Evolutionary conservation across 1,140 invertebrate genomes (phyloP).

Genomic region (Cardiocondyla obscurior): DNA sequence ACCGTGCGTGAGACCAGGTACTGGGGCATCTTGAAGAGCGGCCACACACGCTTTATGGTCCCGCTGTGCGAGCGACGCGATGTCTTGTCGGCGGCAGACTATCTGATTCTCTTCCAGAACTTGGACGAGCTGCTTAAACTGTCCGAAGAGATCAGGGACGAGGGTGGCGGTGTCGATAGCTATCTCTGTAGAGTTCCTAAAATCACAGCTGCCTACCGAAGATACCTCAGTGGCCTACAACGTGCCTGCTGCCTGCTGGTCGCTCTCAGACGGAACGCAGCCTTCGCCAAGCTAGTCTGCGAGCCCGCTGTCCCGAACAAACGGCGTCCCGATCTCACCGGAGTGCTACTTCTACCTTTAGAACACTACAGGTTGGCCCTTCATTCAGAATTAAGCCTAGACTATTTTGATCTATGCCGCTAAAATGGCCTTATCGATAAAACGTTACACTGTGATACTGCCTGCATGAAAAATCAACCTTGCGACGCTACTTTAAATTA

Average conservation of each 20-base stretch:
- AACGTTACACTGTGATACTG: neutral
- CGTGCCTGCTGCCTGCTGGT: slow-evolving; percentile 92
- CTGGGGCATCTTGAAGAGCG: slow-evolving; percentile 89
- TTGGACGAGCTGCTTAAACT: slow-evolving; percentile 91
- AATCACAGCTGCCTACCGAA: slow-evolving; percentile 90
- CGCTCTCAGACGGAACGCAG: slow-evolving; percentile 84
- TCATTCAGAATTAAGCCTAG: neutral
- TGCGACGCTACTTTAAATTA: too few species aligned
- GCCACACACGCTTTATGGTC: slow-evolving; percentile 89
- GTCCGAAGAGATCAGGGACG: slow-evolving; percentile 91
- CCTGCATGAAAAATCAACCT: too few species aligned
- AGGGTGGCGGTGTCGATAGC: slow-evolving; percentile 89
- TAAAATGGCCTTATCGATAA: too few species aligned
- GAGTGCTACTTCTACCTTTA: slow-evolving; percentile 90
- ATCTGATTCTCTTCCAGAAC: slow-evolving; percentile 92
- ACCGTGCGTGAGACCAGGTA: slow-evolving; percentile 89
- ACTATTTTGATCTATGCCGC: too few species aligned
- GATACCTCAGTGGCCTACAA: slow-evolving; percentile 92
- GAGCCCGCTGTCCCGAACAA: slow-evolving; percentile 90
- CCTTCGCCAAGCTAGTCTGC: slow-evolving; percentile 89
- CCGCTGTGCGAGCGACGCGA: slow-evolving; percentile 89
- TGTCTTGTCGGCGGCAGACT: slow-evolving; percentile 89
- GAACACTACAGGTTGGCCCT: slow-evolving; percentile 87
- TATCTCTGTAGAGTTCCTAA: slow-evolving; percentile 89
- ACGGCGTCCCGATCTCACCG: slow-evolving; percentile 91